Evolutionary conservation across 2,797 vertebrate genomes (phyloP).

Genomic region (Betta splendens): DNA sequence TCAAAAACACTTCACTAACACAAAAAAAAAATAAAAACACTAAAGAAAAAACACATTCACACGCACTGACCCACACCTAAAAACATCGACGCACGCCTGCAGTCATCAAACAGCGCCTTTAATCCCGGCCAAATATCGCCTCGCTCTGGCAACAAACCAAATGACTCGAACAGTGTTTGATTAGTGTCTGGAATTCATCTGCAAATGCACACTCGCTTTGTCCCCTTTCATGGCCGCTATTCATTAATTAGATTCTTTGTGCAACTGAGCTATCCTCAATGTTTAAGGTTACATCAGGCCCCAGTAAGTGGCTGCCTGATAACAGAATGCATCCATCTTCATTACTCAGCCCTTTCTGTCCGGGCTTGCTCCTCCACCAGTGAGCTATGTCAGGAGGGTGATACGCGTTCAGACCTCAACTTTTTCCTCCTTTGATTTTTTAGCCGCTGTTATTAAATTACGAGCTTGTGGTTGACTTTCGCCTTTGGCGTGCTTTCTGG

Average conservation of each 20-base stretch:
- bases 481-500: constrained; percentile 50
- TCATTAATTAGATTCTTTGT: constrained; percentile 98
- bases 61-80: constrained; percentile 22
- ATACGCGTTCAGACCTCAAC: constrained; percentile 90
- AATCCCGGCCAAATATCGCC: constrained; percentile 60
- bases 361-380: constrained; percentile 86
- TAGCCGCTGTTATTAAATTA: constrained; percentile 88
- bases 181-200: constrained; percentile 90
- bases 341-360: constrained; percentile 93
- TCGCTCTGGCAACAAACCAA: constrained; percentile 66
- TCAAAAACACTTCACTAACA: constrained; percentile 8
- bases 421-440: constrained; percentile 92
- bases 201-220: constrained; percentile 89
- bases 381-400: constrained; percentile 86
- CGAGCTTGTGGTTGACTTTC: constrained; percentile 84
- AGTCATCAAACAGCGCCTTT: constrained; percentile 58
- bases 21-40: too few species aligned
- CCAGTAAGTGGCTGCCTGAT: constrained; percentile 96
- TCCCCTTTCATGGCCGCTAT: constrained; percentile 88
- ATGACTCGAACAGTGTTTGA: constrained; percentile 85
- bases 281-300: constrained; percentile 98
- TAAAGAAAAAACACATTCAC: constrained; percentile 6
- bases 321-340: constrained; percentile 98
- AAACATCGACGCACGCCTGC: constrained; percentile 32
- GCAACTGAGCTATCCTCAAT: constrained; percentile 93